These are phyloP conservation scores for Apotomis betuletana DNA, from an alignment of 2,888 invertebrate genomes.

Conservation along the genomic window DNA sequence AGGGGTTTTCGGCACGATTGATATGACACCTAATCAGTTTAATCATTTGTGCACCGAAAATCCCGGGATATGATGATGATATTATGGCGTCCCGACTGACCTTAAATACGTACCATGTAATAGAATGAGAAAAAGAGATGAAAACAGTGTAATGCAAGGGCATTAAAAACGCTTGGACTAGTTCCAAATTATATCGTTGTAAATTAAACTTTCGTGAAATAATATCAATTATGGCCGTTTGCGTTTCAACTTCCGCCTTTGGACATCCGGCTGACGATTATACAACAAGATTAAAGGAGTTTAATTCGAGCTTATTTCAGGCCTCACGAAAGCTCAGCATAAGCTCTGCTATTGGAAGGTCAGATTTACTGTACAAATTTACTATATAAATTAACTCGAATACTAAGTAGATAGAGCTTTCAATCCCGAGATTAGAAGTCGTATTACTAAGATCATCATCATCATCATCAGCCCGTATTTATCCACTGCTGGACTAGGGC, in stretches of 20 bases:
- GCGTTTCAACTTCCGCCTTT: conserved; percentile 12
- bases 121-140: not conserved
- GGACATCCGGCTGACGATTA: conserved; percentile 6
- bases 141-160: not conserved
- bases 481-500: too few species aligned
- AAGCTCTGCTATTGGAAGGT: not conserved
- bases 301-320: not conserved
- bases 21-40: too few species aligned
- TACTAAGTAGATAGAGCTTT: not conserved
- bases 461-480: too few species aligned
- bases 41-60: too few species aligned
- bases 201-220: not conserved
- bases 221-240: conserved; percentile 5
- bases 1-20: too few species aligned
- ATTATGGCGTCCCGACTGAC: too few species aligned
- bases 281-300: conserved; percentile 10
- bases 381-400: not conserved
- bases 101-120: too few species aligned
- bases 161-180: not conserved
- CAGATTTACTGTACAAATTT: not conserved
- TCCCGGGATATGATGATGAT: too few species aligned
- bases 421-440: too few species aligned
- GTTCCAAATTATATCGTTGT: not conserved
- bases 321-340: not conserved
- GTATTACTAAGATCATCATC: too few species aligned